Evolutionary conservation across 2,888 invertebrate genomes (phyloP).

Genomic region (Tachina fera): DNA sequence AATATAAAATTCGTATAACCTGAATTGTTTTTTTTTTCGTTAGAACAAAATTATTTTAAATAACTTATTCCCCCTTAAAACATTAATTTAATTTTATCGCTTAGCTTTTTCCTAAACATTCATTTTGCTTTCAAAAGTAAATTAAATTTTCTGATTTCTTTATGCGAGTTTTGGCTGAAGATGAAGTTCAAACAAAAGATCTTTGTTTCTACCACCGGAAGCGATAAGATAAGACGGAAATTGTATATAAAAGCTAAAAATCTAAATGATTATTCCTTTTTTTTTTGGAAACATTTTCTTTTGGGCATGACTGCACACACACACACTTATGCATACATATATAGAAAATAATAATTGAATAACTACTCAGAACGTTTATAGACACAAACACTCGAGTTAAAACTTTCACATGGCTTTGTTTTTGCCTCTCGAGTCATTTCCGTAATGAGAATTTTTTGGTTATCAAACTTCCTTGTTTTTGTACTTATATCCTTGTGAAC

Average conservation of each 20-base stretch:
- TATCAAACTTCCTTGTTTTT: slow-evolving; percentile 46
- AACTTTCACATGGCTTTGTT: slow-evolving; percentile 10
- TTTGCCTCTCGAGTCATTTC: background rate
- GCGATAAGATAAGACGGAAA: slow-evolving; percentile 67
- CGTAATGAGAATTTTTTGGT: slow-evolving; percentile 51
- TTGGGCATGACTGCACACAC: slow-evolving; percentile 35
- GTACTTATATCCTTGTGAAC: slow-evolving; percentile 9
- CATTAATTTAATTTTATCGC: slow-evolving; percentile 10
- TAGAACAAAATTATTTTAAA: background rate
- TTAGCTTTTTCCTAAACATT: background rate
- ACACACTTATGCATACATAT: background rate
- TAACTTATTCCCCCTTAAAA: background rate
- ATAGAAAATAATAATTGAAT: slow-evolving; percentile 65
- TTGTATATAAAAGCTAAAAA: slow-evolving; percentile 60
- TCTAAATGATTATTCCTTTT: slow-evolving; percentile 29
- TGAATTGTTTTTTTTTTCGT: too few relatives aligned
- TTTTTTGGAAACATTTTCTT: background rate
- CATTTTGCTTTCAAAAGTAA: background rate
- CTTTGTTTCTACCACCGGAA: slow-evolving; percentile 42
- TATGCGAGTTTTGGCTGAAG: slow-evolving; percentile 13
- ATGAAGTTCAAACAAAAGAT: slow-evolving; percentile 49
- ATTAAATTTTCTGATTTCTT: slow-evolving; percentile 9
- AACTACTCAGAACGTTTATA: slow-evolving; percentile 57
- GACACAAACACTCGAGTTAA: slow-evolving; percentile 8
- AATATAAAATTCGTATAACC: too few relatives aligned